phyloP scores from a whole-genome alignment of 2,888 invertebrate genomes.

The Laothoe populi region DNA sequence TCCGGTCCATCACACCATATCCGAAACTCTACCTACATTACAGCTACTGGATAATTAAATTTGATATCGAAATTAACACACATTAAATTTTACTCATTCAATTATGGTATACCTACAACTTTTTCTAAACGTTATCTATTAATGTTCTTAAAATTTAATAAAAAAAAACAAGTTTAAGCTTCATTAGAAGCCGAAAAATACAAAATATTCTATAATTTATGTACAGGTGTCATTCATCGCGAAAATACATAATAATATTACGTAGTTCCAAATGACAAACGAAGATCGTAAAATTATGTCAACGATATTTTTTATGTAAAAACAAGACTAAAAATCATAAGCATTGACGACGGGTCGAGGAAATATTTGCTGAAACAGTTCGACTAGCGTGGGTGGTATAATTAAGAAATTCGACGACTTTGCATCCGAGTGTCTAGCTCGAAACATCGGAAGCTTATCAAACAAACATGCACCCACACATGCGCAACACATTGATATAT shows the following conservation, averaged over 20 bases:
- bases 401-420: constrained; percentile 70
- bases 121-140: neutral
- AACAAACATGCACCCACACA: constrained; percentile 78
- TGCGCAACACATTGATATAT: constrained; percentile 61
- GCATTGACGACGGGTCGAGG: too few relatives aligned
- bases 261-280: neutral
- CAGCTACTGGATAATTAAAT: constrained; percentile 12
- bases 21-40: constrained; percentile 53
- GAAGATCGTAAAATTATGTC: too few relatives aligned
- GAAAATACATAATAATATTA: too few relatives aligned
- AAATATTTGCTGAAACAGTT: constrained; percentile 7
- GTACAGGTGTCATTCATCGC: too few relatives aligned
- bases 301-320: neutral
- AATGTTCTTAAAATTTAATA: too few relatives aligned
- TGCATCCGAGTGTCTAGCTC: constrained; percentile 75
- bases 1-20: constrained; percentile 72
- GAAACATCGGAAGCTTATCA: constrained; percentile 81
- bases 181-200: too few relatives aligned
- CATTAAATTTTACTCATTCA: neutral
- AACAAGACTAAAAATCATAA: too few relatives aligned
- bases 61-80: constrained; percentile 1
- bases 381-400: constrained; percentile 64
- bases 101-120: neutral
- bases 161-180: too few relatives aligned
- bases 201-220: too few relatives aligned